These are phyloP conservation scores for Uromys caudimaculatus DNA, from an alignment of 2,797 vertebrate species.

Conservation along the genomic window DNA sequence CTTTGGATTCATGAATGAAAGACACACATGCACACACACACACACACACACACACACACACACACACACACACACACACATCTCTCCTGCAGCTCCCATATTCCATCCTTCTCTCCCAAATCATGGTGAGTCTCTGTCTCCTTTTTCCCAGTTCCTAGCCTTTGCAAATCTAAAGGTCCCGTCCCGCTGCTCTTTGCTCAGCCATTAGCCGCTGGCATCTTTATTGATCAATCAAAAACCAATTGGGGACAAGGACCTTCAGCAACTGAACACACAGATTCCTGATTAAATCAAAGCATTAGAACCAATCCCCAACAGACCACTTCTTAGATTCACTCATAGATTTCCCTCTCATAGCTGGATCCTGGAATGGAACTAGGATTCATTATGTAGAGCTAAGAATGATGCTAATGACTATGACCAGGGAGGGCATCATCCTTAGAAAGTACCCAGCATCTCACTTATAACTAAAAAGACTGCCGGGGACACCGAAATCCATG, in stretches of 20 bases:
- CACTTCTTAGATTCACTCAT: background rate
- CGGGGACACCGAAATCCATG: rapidly evolving
- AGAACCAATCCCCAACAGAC: background rate
- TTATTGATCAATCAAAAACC: background rate
- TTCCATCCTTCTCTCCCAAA: background rate
- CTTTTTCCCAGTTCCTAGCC: background rate
- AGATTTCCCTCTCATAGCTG: background rate
- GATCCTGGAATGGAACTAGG: background rate
- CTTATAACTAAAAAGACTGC: background rate
- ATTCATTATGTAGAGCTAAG: background rate
- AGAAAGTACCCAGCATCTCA: background rate
- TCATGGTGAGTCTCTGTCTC: background rate
- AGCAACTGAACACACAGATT: background rate
- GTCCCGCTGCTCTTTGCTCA: background rate
- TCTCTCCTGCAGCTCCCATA: background rate
- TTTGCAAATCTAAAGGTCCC: background rate
- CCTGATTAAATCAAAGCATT: background rate
- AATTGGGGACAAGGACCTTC: background rate
- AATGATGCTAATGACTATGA: background rate
- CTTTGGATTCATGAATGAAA: background rate
- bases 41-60: background rate
- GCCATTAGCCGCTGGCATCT: background rate
- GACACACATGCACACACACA: background rate
- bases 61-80: too few relatives aligned
- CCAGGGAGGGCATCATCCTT: background rate